phyloP scores from a whole-genome alignment of 2,113 vertebrate species.

The Nannobrachium achirus region DNA sequence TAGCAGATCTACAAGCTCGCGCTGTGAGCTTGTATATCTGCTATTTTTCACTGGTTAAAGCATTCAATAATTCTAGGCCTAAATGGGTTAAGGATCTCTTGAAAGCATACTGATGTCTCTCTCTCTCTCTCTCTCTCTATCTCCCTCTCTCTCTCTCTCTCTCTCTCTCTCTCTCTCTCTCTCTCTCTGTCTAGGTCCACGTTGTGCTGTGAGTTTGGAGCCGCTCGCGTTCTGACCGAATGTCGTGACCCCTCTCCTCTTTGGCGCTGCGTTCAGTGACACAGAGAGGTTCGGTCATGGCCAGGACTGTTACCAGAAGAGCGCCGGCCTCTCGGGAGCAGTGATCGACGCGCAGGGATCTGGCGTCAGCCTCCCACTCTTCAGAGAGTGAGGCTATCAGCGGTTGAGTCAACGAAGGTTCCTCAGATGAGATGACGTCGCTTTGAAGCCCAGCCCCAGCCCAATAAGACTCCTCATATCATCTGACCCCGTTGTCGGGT shows the following conservation, averaged over 20 bases:
- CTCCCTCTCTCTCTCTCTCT: slow-evolving; percentile 23
- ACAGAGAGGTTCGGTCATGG: background rate
- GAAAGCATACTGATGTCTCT: background rate
- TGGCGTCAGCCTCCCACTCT: background rate
- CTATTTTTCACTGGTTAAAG: too few species aligned
- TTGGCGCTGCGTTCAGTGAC: background rate
- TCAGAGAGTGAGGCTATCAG: slow-evolving; percentile 7
- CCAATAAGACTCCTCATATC: slow-evolving; percentile 3
- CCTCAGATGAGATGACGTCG: background rate
- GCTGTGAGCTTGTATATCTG: too few species aligned
- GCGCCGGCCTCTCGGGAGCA: background rate
- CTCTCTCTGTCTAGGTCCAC: slow-evolving; percentile 25
- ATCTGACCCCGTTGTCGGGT: slow-evolving; percentile 4
- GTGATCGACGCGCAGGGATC: background rate
- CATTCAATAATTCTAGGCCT: too few species aligned
- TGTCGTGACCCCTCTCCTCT: background rate
- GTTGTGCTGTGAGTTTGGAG: background rate
- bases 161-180: slow-evolving; percentile 26
- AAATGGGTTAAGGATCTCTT: too few species aligned
- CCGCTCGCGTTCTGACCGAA: background rate
- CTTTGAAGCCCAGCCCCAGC: background rate
- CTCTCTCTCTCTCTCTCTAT: background rate
- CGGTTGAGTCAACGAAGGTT: background rate
- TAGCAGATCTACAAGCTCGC: too few species aligned
- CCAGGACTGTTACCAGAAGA: background rate